Evolutionary conservation across 2,113 vertebrate genomes (phyloP).

Genomic region (Oreotrochilus melanogaster): DNA sequence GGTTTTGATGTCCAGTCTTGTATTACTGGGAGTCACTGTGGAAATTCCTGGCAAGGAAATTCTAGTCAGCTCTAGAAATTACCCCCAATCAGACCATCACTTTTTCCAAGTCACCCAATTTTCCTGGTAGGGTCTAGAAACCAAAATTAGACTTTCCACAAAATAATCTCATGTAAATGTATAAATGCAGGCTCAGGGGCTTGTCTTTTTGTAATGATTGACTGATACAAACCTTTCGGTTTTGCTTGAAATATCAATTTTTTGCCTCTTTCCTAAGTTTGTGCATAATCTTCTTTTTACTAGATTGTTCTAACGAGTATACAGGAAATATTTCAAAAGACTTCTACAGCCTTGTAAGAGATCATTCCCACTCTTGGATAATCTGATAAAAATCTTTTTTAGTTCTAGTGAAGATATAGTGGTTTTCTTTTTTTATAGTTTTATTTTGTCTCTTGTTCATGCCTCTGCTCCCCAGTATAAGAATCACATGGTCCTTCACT

Average conservation of each 20-base stretch:
- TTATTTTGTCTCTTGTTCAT: background rate
- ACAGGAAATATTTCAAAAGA: slow-evolving; percentile 26
- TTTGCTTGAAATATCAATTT: background rate
- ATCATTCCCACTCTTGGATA: background rate
- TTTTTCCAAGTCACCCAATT: background rate
- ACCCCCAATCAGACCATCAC: background rate
- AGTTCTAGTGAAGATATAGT: background rate
- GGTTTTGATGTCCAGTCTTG: background rate
- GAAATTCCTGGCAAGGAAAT: background rate
- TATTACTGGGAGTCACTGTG: background rate
- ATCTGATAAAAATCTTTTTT: background rate
- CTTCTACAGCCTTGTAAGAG: background rate
- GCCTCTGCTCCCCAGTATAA: background rate
- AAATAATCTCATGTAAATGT: background rate
- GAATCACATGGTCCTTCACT: background rate
- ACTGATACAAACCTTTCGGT: background rate
- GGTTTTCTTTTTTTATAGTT: background rate
- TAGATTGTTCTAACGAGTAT: background rate
- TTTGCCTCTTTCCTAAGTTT: background rate
- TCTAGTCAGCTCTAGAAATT: background rate
- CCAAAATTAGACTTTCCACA: background rate
- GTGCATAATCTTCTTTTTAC: slow-evolving; percentile 6
- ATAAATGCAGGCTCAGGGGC: background rate
- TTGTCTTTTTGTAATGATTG: background rate
- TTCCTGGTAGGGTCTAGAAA: background rate